phyloP scores from a whole-genome alignment of 2,888 invertebrate species.

The Philereme vetulata region DNA sequence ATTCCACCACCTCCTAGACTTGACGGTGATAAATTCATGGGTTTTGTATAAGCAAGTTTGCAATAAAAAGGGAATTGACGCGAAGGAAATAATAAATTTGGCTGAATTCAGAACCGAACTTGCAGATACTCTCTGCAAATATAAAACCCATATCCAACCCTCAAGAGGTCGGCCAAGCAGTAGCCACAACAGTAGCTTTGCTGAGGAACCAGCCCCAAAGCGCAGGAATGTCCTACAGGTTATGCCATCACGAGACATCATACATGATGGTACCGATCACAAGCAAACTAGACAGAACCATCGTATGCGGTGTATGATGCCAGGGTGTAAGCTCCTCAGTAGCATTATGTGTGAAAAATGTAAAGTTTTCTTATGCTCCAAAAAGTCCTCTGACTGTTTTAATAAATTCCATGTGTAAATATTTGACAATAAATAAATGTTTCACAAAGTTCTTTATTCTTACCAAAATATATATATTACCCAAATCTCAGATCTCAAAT shows the following conservation, averaged over 20 bases:
- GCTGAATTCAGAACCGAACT: conserved; percentile 49
- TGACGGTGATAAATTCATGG: conserved; percentile 52
- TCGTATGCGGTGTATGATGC: conserved; percentile 16
- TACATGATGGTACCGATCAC: conserved; percentile 13
- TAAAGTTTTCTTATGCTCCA: conserved; percentile 10
- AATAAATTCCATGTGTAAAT: conserved; percentile 11
- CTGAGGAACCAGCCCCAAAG: conserved; percentile 26
- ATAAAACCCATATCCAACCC: conserved; percentile 45
- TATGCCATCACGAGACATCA: conserved; percentile 36
- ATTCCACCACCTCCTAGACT: conserved; percentile 49
- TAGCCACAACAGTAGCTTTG: conserved; percentile 41
- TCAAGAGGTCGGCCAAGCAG: conserved; percentile 48
- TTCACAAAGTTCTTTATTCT: too few relatives aligned
- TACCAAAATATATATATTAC: too few relatives aligned
- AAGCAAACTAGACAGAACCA: conserved; percentile 12
- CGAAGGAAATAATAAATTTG: conserved; percentile 45
- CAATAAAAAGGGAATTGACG: conserved; percentile 34
- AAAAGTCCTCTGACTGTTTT: conserved; percentile 9
- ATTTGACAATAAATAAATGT: background rate
- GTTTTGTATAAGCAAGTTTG: conserved; percentile 49
- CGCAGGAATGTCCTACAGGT: conserved; percentile 39
- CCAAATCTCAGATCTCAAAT: too few relatives aligned
- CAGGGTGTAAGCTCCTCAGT: conserved; percentile 18
- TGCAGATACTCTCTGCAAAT: conserved; percentile 46
- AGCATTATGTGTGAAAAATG: conserved; percentile 13